Evolutionary conservation across 2,888 invertebrate genomes (phyloP), one percentile per base, ranked within the genome.

Genomic region (Chrysotoxum bicinctum): DNA sequence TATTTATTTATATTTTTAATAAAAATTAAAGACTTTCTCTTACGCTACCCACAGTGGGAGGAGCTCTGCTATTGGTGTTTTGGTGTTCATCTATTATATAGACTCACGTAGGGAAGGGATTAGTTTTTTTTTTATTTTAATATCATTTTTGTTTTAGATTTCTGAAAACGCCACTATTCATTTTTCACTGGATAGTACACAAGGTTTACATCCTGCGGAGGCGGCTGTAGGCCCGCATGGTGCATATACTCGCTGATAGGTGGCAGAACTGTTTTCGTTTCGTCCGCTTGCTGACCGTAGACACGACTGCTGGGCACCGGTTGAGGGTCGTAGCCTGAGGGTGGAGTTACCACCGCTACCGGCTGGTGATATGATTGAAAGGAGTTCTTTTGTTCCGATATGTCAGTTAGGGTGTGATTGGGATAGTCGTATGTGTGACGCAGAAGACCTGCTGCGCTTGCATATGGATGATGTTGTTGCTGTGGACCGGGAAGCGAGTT

Each of bases 181-280:
- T 91, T 91, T 87, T 92, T 92, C 88, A 91, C 91, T 88, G 91
- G 89, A 88, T 91, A 92, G 86, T 92, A 91, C 87, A 91, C 90
- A 75, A 91, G 89, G 87, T 91, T 91, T 70, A 91, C 90, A 84
- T 91, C 91, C 81, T 89, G 89, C 32, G 87, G 87, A 62, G 88
- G 88, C 52, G 88, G 89, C 70, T 91, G 91, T 60, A 89, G 88
- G 56, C 90, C 90, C 88, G 90, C 90, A 88, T 90, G 90, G 88
- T 90, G 90, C 91, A 92, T 91, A 35, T 92, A 91, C 58, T 91
- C 91, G 79, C 90, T 90, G 69, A 92, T 90, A 19, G 92, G 91
- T 43, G 92, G 92, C 88, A 92, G 85, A 83, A 91, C 90, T 0
- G 90, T 89, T 87, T 91, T 91, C n/a, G 89, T 79, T 50, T 91